Evolutionary conservation across 2,888 invertebrate genomes (phyloP).

Genomic region (Mechanitis messenoides): DNA sequence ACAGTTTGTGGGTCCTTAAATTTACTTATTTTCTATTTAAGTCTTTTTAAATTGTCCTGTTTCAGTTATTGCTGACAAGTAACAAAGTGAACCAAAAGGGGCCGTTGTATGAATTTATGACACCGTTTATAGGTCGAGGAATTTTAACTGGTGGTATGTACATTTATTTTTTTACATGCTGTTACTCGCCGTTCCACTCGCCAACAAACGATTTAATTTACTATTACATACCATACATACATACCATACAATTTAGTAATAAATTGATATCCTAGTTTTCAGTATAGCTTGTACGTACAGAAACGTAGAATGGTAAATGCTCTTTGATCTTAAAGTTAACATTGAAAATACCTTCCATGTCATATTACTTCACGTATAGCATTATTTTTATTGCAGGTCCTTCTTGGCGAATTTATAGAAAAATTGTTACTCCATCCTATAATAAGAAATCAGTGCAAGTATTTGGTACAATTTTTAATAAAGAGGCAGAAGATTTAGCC

Average conservation of each 20-base stretch:
- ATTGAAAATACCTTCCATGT: not conserved
- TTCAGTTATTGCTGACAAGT: conserved; percentile 53
- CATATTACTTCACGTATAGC: not conserved
- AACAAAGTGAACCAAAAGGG: conserved; percentile 60
- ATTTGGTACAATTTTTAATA: conserved; percentile 46
- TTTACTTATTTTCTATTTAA: not conserved
- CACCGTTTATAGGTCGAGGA: conserved; percentile 49
- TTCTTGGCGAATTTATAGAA: conserved; percentile 54
- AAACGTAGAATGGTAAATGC: too few species aligned
- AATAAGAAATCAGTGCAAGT: conserved; percentile 52
- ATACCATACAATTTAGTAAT: too few species aligned
- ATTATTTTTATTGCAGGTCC: conserved; percentile 41
- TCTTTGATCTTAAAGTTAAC: not conserved
- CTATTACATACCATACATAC: too few species aligned
- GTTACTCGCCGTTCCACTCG: not conserved
- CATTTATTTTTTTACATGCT: too few species aligned
- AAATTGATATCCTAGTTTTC: too few species aligned
- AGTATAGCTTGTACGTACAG: too few species aligned
- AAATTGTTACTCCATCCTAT: conserved; percentile 57
- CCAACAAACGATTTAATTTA: too few species aligned
- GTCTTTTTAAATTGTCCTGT: conserved; percentile 19
- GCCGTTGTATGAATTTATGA: conserved; percentile 46
- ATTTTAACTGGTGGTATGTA: conserved; percentile 56
- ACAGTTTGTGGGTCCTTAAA: not conserved
- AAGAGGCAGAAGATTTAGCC: conserved; percentile 43